Evolutionary conservation across 2,888 invertebrate species (phyloP), one percentile per base, ranked within the genome.

Genomic region (Andrena flavipes): DNA sequence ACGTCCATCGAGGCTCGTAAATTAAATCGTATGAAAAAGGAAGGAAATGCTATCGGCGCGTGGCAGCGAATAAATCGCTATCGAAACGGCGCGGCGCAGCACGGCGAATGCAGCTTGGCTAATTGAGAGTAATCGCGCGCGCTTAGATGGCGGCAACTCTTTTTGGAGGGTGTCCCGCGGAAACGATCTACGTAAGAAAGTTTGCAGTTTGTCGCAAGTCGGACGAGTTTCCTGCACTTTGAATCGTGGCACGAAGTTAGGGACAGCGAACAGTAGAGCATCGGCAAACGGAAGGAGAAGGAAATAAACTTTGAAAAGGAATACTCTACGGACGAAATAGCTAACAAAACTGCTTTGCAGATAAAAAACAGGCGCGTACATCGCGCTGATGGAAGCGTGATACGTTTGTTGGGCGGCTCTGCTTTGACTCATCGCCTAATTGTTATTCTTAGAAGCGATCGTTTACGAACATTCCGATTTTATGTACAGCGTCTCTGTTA

Each of bases 371-470:
- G 13, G 16, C 42, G 42, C 42, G 5, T 16, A 42, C 42, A 16
- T 42, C 42, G 42, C 42, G 42, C 4, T 42, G 13, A 4, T 13
- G 42, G 54, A 23, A 10, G 54, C 2, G 20, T 23, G 26, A 56
- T 56, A 42, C 49, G 30, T 60, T 80, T 71, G 65, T 49, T 30
- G 59, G 7, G 48, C 62, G 8, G 5, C 3, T 35, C 62, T 35
- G 59, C 16, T 29, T 2, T 62, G 59, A 65, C 33, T 84, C 79
- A 73, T 2, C 35, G 20, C 2, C 23, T 54, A 62, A 84, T 84
- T 81, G 78, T 81, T 86, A 86, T 84, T 81, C 80, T 73, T 70
- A 30, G 76, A 56, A 56, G 60, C 60, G 56, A 64, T 63, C 42
- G 59, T 81, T 69, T 71, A 51, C 23, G 62, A 76, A 73, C 60